Base-by-base conservation (phyloP, 2,113 vertebrate genomes). In the Elephas maximus region DNA sequence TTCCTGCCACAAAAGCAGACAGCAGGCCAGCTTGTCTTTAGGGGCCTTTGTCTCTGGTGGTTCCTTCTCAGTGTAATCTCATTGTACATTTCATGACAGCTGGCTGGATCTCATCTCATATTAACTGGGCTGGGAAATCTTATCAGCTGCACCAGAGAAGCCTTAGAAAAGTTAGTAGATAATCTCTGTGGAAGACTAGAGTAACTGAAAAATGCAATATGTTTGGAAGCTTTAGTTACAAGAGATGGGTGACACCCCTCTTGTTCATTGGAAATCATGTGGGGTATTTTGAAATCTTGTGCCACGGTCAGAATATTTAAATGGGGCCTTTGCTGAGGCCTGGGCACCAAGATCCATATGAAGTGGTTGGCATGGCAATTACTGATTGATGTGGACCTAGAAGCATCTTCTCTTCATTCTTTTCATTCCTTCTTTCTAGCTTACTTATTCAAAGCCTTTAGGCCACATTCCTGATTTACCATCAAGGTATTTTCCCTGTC, bases 31-130 rank as follows among this genome's bases (percentile, higher is more conserved):
- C 73, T 90, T 45, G 93, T 97, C 88, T 90, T 91, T 79, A 37
- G 93, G 84, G 85, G 95, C 82, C 96, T 98, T 98, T 98, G 97
- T 98, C 93, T 98, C 94, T 83, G 41, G 74, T 96, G 96, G 92
- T 95, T 93, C 88, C 86, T 95, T 79, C 93, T 94, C 88, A 74
- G 12, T 63, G 53, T 96, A 97, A 97, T 94, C 97, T 91, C 93
- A 79, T 83, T 94, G 95, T 93, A 53, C 91, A 60, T 95, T 97
- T 98, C 95, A 79, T 23, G 88, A 97, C 97, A 98, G 98, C 97
- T 97, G 97, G 96, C 91, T 81, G 94, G 78, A 69, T 94, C 92
- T 87, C 96, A 98, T 98, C 98, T 97, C 88, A 0, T 89, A 96
- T 97, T 91, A 89, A 95, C 74, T 30, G 76, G 77, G 85, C 83